phyloP scores from a whole-genome alignment of 2,888 invertebrate genomes.

The Epinotia bilunana region DNA sequence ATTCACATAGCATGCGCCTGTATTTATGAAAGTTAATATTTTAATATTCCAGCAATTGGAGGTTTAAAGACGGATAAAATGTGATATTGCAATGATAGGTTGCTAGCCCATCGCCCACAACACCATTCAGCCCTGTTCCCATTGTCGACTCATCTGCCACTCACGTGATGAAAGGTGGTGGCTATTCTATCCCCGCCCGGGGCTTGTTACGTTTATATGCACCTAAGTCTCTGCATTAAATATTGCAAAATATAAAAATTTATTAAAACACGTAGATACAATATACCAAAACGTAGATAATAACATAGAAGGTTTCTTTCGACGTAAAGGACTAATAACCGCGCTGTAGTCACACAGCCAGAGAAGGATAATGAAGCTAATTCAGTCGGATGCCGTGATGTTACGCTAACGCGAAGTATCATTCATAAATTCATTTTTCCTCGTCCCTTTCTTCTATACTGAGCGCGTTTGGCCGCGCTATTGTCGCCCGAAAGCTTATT shows the following conservation, averaged over 20 bases:
- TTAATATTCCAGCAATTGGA: no score
- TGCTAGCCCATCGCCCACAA: no score
- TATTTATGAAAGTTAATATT: no score
- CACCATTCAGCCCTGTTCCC: no score
- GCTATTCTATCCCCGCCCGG: no score
- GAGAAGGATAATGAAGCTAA: conserved; percentile 46
- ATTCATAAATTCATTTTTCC: conserved; percentile 63
- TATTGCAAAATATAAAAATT: background rate
- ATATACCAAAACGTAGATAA: background rate
- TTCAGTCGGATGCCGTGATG: conserved; percentile 48
- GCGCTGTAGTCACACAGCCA: conserved; percentile 23
- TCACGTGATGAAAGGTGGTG: no score
- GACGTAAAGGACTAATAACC: conserved; percentile 40
- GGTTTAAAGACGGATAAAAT: no score
- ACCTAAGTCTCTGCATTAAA: no score
- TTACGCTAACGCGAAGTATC: conserved; percentile 56
- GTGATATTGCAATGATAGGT: no score
- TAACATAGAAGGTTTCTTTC: conserved; percentile 24
- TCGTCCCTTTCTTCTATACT: conserved; percentile 56
- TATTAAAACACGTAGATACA: background rate
- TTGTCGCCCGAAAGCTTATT: conserved; percentile 63
- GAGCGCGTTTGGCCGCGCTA: conserved; percentile 55
- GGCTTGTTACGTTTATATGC: no score
- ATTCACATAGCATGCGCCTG: no score
- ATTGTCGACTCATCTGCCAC: no score